Base-by-base conservation (phyloP, 2,797 vertebrate genomes). In the Aulostomus chinensis region DNA sequence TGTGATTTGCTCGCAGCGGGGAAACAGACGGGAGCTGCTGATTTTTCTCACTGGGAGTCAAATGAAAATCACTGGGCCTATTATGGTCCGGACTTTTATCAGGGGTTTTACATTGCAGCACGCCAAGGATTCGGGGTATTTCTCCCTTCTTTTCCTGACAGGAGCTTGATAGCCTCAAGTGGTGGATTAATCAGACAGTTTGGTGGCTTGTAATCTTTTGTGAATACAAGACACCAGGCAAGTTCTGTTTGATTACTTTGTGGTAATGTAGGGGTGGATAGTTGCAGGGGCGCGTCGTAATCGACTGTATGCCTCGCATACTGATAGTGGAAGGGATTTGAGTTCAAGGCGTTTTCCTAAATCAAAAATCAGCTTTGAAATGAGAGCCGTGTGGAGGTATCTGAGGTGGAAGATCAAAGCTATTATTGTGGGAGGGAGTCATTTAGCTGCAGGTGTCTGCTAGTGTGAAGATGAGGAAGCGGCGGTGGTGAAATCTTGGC, bases 1-100 rank as follows among this genome's bases (percentile, higher is more conserved):
- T 58, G 58, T 71, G 80, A 82, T 72, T 80, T 56, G 56, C 75
- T 80, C 47, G 5, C 79, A 49, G 78, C 46, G 48, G 72, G 76
- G 39, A 55, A 31, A 60, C 9, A 64, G 67, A 68, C 26, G 13
- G 66, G 18, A 73, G 68, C 76, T 63, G 58, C 70, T 75, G 80
- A 84, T 83, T 85, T 66, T 1, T 24, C 84, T 80, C 70, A 51
- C 81, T 79, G 65, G 76, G 83, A 84, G 76, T 79, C 81, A 75
- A 85, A 84, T 81, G 68, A 75, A 78, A 86, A 86, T 76, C 76
- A 70, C 56, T 16, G 52, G 68, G 69, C 59, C 78, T 68, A 62
- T 80, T 82, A 78, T 80, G 63, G 63, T 57, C 40, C 15, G 24
- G 29, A 49, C 45, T 53, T 67, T 75, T 76, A 78, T 81, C 83